A percentile compares a stretch with the other conserved stretches of the same genome.
These are phyloP conservation scores for Larimichthys crocea DNA, from an alignment of 2,113 vertebrate genomes.

Conservation along the genomic window DNA sequence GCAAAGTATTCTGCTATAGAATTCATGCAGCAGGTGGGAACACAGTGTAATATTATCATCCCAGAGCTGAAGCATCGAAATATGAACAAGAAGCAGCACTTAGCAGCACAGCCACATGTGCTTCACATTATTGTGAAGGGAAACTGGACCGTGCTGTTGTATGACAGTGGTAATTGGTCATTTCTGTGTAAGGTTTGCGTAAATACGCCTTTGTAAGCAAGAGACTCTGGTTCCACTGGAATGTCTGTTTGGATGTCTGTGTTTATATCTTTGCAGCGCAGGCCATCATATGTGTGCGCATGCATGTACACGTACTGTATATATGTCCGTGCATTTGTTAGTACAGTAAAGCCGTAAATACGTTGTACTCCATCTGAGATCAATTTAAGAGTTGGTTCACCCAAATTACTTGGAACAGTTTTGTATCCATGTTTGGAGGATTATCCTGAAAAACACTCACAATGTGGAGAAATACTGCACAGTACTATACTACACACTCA, in stretches of 20 bases:
- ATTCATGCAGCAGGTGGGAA: constrained; percentile 24
- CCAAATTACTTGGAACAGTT: not conserved
- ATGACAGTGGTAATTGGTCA: not conserved
- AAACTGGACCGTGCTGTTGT: not conserved
- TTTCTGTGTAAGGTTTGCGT: not conserved
- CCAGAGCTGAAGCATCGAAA: constrained; percentile 1
- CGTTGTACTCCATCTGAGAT: not conserved
- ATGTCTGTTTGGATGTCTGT: not conserved
- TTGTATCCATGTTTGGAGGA: not conserved
- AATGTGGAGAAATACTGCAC: not conserved
- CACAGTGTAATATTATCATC: constrained; percentile 3
- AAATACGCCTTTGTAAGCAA: constrained; percentile 2
- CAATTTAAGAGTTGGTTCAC: constrained; percentile 5
- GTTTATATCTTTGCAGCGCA: constrained; percentile 1
- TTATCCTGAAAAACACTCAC: not conserved
- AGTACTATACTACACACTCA: not conserved
- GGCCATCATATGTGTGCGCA: not conserved
- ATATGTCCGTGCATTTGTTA: not conserved
- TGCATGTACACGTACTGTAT: not conserved
- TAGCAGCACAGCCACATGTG: not conserved
- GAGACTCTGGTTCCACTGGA: not conserved
- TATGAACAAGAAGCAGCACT: not conserved
- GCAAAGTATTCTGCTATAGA: constrained; percentile 3
- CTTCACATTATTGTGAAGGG: constrained; percentile 12
- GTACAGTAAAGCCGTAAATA: not conserved